phyloP scores from a whole-genome alignment of 2,888 invertebrate genomes.

The Drosophila niveifrons region DNA sequence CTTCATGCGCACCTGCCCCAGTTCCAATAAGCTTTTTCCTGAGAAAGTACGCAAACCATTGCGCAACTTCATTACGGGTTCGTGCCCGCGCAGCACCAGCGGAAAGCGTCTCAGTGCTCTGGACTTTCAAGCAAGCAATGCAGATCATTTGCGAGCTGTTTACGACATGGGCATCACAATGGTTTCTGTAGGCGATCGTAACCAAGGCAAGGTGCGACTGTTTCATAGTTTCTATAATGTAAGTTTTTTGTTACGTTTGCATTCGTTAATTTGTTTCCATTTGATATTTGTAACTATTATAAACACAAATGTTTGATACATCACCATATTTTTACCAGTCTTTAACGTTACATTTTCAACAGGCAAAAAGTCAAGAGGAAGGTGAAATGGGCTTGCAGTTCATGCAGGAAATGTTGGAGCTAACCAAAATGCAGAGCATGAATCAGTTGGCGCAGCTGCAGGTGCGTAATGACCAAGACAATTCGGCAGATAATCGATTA shows the following conservation, averaged over 20 bases:
- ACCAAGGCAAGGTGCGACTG: constrained; percentile 93
- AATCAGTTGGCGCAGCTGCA: constrained; percentile 84
- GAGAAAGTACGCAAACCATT: constrained; percentile 93
- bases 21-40: constrained; percentile 92
- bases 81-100: constrained; percentile 89
- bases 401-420: constrained; percentile 98
- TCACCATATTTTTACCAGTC: not conserved
- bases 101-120: constrained; percentile 89
- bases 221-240: constrained; percentile 95
- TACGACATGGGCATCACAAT: constrained; percentile 98
- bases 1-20: constrained; percentile 91
- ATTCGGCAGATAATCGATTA: constrained; percentile 10
- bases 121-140: constrained; percentile 93
- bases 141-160: constrained; percentile 94
- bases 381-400: constrained; percentile 97
- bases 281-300: not conserved
- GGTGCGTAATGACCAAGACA: constrained; percentile 67
- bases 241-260: constrained; percentile 83
- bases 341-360: not conserved
- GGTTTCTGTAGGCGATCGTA: constrained; percentile 91
- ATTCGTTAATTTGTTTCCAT: constrained; percentile 31
- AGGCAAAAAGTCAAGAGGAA: constrained; percentile 94
- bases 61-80: constrained; percentile 93
- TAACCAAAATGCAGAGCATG: constrained; percentile 90
- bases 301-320: not conserved